These are phyloP conservation scores for Coleophora deauratella DNA, from an alignment of 2,888 invertebrate species.

Conservation along the genomic window DNA sequence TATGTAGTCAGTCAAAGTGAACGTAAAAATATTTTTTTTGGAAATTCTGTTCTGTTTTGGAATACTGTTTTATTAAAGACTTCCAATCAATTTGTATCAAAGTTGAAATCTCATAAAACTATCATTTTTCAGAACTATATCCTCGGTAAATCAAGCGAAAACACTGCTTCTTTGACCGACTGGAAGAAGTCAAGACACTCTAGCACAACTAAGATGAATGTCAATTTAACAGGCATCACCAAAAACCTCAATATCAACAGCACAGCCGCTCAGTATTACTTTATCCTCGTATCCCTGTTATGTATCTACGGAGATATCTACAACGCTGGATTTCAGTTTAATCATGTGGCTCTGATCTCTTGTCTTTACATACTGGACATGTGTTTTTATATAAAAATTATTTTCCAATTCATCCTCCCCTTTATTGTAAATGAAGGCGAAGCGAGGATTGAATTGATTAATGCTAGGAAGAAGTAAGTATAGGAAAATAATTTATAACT, in stretches of 20 bases:
- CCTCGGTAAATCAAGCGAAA: slow-evolving; percentile 18
- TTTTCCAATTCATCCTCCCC: background rate
- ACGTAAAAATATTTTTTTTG: no score
- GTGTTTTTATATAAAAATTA: slow-evolving; percentile 40
- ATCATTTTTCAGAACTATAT: slow-evolving; percentile 33
- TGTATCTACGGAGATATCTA: slow-evolving; percentile 44
- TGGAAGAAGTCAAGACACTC: slow-evolving; percentile 13
- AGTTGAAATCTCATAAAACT: no score
- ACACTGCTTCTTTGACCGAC: slow-evolving; percentile 8
- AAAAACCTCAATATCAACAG: slow-evolving; percentile 30
- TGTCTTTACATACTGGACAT: slow-evolving; percentile 40
- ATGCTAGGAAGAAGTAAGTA: no score
- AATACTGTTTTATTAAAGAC: no score
- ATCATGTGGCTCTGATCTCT: slow-evolving; percentile 26
- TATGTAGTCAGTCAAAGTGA: no score
- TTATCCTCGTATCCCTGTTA: slow-evolving; percentile 35
- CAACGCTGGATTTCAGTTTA: slow-evolving; percentile 49
- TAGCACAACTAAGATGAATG: slow-evolving; percentile 6
- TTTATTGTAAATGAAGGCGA: background rate
- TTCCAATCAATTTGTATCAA: no score
- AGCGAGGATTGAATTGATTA: no score
- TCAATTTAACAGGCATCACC: no score
- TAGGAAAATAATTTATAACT: no score
- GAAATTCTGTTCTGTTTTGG: no score
- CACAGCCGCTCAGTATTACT: slow-evolving; percentile 9